A percentile compares a stretch with the other conserved stretches of the same genome.
These are phyloP conservation scores for Myodes glareolus DNA, from an alignment of 2,113 vertebrate genomes.

Conservation along the genomic window DNA sequence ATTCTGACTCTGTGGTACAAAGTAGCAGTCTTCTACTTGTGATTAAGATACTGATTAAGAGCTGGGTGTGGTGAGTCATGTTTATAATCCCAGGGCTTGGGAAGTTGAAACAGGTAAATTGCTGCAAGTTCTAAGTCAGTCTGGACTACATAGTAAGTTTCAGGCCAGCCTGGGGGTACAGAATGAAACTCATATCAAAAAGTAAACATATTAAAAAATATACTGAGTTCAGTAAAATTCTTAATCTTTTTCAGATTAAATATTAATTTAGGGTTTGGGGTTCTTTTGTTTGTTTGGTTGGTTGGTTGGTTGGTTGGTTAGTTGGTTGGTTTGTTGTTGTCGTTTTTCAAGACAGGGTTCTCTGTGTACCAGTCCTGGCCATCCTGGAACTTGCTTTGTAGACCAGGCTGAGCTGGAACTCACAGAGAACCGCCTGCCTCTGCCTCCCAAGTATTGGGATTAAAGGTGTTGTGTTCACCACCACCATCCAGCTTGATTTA, in stretches of 20 bases:
- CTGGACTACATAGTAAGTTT: background rate
- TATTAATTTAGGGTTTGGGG: background rate
- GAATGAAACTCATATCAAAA: background rate
- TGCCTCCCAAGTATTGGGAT: background rate
- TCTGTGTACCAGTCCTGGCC: background rate
- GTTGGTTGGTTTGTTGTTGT: background rate
- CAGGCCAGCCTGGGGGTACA: background rate
- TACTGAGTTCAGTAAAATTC: conserved; percentile 37
- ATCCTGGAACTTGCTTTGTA: background rate
- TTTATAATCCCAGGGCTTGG: background rate
- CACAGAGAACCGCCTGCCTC: background rate
- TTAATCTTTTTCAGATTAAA: conserved; percentile 39
- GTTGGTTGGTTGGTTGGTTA: background rate
- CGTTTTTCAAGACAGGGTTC: background rate
- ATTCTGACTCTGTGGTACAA: background rate
- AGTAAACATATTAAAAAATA: background rate
- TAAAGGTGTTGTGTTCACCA: background rate
- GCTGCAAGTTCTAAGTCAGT: background rate
- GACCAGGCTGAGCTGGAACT: background rate
- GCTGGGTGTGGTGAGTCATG: too few relatives aligned
- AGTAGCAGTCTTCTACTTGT: conserved; percentile 23
- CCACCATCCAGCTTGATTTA: background rate
- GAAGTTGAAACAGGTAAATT: background rate
- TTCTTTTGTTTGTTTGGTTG: background rate
- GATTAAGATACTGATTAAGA: conserved; percentile 1